A percentile compares a stretch with the other conserved stretches of the same genome.
Conservation (phyloP, 2,888 invertebrate genomes). For the Amphipyra berbera region DNA sequence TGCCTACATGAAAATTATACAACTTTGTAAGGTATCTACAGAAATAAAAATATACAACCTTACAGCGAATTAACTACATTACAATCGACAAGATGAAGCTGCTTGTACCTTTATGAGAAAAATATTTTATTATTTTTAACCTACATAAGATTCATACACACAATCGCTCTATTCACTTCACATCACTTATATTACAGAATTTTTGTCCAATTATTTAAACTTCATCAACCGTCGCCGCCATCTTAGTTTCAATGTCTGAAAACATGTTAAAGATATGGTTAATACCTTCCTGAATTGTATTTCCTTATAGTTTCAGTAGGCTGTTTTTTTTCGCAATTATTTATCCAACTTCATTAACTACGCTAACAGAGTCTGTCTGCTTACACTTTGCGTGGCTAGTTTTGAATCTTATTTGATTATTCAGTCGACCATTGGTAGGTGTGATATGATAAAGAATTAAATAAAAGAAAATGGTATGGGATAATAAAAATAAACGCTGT, state of each 20-base stretch:
- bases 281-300: too few relatives aligned
- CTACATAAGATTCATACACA: constrained; percentile 54
- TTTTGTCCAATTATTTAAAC: constrained; percentile 49
- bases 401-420: too few relatives aligned
- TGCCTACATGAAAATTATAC: constrained; percentile 46
- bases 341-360: too few relatives aligned
- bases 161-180: constrained; percentile 53
- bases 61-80: constrained; percentile 48
- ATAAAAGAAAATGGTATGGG: too few relatives aligned
- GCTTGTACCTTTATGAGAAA: constrained; percentile 45
- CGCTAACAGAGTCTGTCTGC: too few relatives aligned
- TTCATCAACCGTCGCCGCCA: constrained; percentile 18
- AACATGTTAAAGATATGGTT: constrained; percentile 7
- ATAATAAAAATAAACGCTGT: not conserved
- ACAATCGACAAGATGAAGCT: constrained; percentile 53
- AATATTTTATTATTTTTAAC: constrained; percentile 34
- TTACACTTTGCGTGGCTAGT: too few relatives aligned
- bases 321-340: too few relatives aligned
- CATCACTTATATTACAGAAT: constrained; percentile 58
- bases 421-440: too few relatives aligned
- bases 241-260: constrained; percentile 41
- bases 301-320: too few relatives aligned
- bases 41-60: constrained; percentile 55
- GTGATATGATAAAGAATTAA: too few relatives aligned
- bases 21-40: constrained; percentile 49